Conservation (phyloP, 2,797 vertebrate species). For the Amazonetta brasiliensis region DNA sequence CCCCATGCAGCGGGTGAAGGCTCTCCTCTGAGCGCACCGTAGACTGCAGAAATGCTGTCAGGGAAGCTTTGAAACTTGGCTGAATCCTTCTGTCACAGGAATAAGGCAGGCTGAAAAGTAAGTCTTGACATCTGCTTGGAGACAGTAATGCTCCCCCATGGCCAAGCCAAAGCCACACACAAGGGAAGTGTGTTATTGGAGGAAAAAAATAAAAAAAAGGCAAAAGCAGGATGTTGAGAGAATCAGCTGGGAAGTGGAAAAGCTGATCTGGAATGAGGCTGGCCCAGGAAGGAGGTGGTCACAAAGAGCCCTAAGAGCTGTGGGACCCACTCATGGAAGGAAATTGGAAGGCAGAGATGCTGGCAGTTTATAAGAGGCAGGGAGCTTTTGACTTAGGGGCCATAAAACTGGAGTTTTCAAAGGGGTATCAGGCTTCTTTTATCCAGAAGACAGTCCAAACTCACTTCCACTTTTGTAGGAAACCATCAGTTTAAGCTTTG, state of each 20-base stretch:
- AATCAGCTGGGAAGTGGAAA: not conserved
- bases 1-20: not conserved
- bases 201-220: not conserved
- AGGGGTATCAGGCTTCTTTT: not conserved
- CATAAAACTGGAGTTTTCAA: not conserved
- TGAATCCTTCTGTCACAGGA: not conserved
- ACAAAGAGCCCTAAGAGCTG: fast-evolving
- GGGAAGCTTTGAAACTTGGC: not conserved
- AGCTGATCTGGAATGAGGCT: not conserved
- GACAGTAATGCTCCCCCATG: not conserved
- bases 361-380: not conserved
- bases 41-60: not conserved
- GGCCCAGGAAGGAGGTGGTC: not conserved
- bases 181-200: not conserved
- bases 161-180: not conserved
- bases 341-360: fast-evolving
- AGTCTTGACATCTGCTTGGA: not conserved
- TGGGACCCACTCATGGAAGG: not conserved
- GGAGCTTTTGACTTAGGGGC: not conserved
- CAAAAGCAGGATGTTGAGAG: not conserved
- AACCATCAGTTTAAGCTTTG: not conserved
- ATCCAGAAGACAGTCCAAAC: not conserved
- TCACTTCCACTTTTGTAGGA: not conserved
- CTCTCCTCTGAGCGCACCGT: not conserved
- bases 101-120: not conserved